Percentiles rank a stretch among this genome's conserved stretches.
Conservation (phyloP, 2,888 invertebrate genomes). For the Amblyjoppa proteus region DNA sequence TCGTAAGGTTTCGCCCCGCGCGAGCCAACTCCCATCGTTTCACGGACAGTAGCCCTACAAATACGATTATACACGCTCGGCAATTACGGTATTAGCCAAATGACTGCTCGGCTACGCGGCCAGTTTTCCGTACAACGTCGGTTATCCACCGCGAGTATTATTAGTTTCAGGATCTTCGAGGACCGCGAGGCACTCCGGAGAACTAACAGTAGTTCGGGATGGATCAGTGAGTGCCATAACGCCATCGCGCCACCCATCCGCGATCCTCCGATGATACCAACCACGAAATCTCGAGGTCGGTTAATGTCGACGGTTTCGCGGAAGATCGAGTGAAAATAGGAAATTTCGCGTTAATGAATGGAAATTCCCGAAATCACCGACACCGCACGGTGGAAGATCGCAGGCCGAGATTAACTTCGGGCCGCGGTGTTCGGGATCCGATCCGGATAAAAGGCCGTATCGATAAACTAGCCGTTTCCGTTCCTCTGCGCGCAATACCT, state of each 20-base stretch:
- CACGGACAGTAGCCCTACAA: not conserved
- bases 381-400: not conserved
- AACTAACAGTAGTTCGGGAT: slow-evolving; percentile 54
- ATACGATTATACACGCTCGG: slow-evolving; percentile 24
- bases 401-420: not conserved
- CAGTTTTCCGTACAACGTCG: not conserved
- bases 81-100: slow-evolving; percentile 48
- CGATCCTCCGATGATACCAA: not conserved
- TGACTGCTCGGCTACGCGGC: not conserved
- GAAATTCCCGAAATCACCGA: not conserved
- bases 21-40: not conserved
- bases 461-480: not conserved
- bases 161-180: slow-evolving; percentile 26
- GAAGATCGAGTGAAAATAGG: not conserved
- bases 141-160: slow-evolving; percentile 1
- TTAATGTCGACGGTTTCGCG: not conserved
- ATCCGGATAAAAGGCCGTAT: not conserved
- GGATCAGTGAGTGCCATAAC: slow-evolving; percentile 31
- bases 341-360: not conserved
- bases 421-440: not conserved
- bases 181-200: slow-evolving; percentile 8
- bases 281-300: not conserved
- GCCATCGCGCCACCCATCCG: not conserved
- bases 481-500: not conserved
- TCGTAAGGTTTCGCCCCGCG: not conserved